These are phyloP conservation scores for Andrena fulva DNA, from an alignment of 2,888 invertebrate species.

Conservation along the genomic window DNA sequence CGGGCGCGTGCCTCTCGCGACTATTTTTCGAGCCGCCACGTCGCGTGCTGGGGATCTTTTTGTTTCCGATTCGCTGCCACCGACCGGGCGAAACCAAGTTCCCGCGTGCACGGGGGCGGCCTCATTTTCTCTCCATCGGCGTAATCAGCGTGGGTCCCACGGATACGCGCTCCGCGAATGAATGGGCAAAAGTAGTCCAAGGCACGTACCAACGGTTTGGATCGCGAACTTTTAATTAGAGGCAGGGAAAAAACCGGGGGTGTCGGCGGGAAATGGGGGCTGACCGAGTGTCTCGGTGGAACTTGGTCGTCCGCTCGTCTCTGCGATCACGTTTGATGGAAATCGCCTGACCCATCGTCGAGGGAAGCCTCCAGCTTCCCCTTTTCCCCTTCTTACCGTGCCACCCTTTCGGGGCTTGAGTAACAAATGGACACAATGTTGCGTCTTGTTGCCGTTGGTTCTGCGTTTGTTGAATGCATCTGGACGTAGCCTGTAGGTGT, in stretches of 20 bases:
- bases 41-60: conserved; percentile 39
- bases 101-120: conserved; percentile 38
- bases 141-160: conserved; percentile 52
- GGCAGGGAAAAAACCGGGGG: conserved; percentile 25
- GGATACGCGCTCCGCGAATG: conserved; percentile 36
- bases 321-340: conserved; percentile 35
- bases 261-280: conserved; percentile 22
- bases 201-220: conserved; percentile 65
- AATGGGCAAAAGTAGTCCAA: conserved; percentile 56
- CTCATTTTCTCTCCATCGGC: conserved; percentile 54
- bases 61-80: conserved; percentile 46
- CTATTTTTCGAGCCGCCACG: conserved; percentile 17
- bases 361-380: not conserved
- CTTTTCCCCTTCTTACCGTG: not conserved
- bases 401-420: not conserved
- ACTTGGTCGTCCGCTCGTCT: conserved; percentile 39
- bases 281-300: conserved; percentile 35
- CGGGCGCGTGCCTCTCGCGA: conserved; percentile 21
- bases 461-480: not conserved
- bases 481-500: not conserved
- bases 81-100: conserved; percentile 39
- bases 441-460: not conserved
- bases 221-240: conserved; percentile 76
- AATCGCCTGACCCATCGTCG: conserved; percentile 30
- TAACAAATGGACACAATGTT: not conserved